Conservation (phyloP, 2,888 invertebrate species). For the Shargacucullia verbasci region DNA sequence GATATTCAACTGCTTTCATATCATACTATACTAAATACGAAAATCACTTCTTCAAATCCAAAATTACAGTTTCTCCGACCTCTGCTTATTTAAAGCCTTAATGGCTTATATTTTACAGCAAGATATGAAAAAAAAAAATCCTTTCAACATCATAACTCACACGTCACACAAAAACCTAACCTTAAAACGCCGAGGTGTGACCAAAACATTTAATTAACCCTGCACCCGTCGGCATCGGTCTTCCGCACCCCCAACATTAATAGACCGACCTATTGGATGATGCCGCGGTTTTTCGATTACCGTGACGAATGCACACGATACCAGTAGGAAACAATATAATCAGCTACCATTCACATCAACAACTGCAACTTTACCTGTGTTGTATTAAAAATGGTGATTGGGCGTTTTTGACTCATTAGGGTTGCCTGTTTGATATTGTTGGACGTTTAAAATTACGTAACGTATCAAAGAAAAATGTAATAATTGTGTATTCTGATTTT, state of each 20-base stretch:
- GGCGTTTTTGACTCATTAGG: constrained; percentile 72
- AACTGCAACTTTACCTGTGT: constrained; percentile 67
- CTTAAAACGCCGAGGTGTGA: constrained; percentile 52
- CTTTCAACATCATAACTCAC: constrained; percentile 45
- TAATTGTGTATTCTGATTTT: too few relatives aligned
- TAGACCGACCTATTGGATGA: constrained; percentile 81
- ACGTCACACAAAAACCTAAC: constrained; percentile 30
- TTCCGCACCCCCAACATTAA: constrained; percentile 77
- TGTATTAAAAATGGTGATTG: constrained; percentile 86
- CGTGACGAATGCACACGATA: constrained; percentile 82
- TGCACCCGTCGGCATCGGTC: constrained; percentile 72
- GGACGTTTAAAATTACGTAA: too few relatives aligned
- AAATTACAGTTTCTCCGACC: too few relatives aligned
- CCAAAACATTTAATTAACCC: constrained; percentile 73
- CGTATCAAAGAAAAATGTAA: too few relatives aligned
- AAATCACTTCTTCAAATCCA: too few relatives aligned
- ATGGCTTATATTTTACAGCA: too few relatives aligned
- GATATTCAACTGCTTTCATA: too few relatives aligned
- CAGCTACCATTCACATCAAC: constrained; percentile 82
- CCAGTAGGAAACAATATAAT: constrained; percentile 86
- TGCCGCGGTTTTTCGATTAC: constrained; percentile 84
- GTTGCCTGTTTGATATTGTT: constrained; percentile 32
- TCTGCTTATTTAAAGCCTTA: too few relatives aligned
- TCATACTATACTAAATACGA: too few relatives aligned
- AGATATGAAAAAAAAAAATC: constrained; percentile 6